Evolutionary conservation across 2,888 invertebrate genomes (phyloP).

Genomic region (Ptilodon capucinus): DNA sequence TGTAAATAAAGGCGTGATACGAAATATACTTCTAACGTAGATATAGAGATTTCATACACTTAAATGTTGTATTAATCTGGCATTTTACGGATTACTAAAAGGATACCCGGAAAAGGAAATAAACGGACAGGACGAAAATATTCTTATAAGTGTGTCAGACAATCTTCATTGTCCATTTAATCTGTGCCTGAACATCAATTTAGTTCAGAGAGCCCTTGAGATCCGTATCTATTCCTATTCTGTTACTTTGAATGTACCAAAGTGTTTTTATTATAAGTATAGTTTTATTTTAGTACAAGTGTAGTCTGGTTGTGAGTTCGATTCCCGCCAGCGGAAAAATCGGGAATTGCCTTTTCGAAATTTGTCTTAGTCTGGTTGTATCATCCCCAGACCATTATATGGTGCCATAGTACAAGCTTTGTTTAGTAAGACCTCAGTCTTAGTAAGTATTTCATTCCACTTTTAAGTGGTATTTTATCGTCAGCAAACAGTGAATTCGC

Average conservation of each 20-base stretch:
- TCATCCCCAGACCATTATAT: no score
- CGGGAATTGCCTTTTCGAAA: no score
- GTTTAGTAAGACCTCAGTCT: background rate
- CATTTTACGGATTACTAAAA: background rate
- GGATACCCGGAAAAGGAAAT: conserved; percentile 26
- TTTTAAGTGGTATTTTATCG: conserved; percentile 34
- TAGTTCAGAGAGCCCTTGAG: background rate
- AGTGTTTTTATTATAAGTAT: background rate
- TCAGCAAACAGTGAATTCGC: conserved; percentile 23
- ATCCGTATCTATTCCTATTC: background rate
- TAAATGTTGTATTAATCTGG: background rate
- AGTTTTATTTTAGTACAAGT: no score
- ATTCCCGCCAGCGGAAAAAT: no score
- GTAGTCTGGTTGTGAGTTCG: no score
- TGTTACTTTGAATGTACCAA: background rate
- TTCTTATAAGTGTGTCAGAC: conserved; percentile 23
- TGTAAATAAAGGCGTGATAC: no score
- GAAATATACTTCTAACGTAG: no score
- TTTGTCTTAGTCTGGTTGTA: no score
- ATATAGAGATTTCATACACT: no score
- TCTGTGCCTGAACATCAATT: background rate
- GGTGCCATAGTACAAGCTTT: no score
- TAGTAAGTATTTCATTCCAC: conserved; percentile 32
- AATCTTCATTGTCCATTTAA: conserved; percentile 14
- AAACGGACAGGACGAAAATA: conserved; percentile 22